phyloP scores from a whole-genome alignment of 2,888 invertebrate species.

The Amitus sp. region DNA sequence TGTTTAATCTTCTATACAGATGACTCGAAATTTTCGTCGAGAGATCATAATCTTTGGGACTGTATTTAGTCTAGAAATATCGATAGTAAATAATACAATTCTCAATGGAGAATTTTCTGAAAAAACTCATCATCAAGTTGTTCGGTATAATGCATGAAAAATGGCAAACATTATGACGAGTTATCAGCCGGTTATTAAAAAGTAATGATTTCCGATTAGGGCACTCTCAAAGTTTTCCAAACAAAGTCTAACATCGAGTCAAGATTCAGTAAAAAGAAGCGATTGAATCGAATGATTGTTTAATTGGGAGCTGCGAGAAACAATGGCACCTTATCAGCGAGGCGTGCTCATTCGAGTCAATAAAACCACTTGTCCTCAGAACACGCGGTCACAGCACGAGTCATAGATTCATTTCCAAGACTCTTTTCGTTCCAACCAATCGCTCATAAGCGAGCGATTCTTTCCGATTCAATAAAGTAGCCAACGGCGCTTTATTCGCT shows the following conservation, averaged over 20 bases:
- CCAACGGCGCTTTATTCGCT: too few species aligned
- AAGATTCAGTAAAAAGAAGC: constrained; percentile 1
- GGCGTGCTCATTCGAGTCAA: constrained; percentile 25
- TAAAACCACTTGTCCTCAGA: constrained; percentile 13
- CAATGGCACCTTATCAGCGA: constrained; percentile 21
- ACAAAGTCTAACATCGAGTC: not conserved
- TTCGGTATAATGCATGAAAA: not conserved
- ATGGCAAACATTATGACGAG: too few species aligned
- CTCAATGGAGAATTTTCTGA: too few species aligned
- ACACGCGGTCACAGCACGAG: constrained; percentile 16
- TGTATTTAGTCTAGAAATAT: too few species aligned
- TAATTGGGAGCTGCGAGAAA: constrained; percentile 40
- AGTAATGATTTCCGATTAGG: not conserved
- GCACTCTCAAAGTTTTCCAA: not conserved
- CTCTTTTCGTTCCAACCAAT: not conserved
- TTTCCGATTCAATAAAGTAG: too few species aligned
- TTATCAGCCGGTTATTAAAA: not conserved
- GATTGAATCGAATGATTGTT: constrained; percentile 57
- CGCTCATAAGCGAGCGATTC: not conserved
- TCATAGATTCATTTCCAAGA: constrained; percentile 22
- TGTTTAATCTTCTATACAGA: too few species aligned
- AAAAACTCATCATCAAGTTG: not conserved
- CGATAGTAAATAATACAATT: too few species aligned
- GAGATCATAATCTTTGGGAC: too few species aligned
- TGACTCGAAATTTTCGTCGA: too few species aligned